A percentile compares a stretch with the other conserved stretches of the same genome.
These are phyloP conservation scores for Gadopsis marmoratus DNA, from an alignment of 2,797 vertebrate genomes.

Conservation along the genomic window DNA sequence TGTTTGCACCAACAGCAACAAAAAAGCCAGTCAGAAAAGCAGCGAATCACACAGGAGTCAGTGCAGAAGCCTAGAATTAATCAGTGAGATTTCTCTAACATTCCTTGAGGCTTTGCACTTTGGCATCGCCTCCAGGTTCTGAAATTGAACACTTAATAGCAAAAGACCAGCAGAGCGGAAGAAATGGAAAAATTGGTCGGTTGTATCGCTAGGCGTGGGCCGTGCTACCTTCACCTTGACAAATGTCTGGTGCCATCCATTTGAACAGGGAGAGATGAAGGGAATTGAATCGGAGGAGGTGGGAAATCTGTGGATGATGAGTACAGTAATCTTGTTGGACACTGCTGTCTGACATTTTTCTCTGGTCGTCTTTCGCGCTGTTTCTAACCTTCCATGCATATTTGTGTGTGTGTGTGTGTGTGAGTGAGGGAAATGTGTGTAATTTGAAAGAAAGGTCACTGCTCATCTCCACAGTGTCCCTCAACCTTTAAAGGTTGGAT, in stretches of 20 bases:
- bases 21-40: conserved; percentile 26
- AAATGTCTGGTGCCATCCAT: conserved; percentile 77
- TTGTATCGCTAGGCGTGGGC: conserved; percentile 68
- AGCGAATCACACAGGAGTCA: conserved; percentile 24
- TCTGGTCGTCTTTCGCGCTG: conserved; percentile 55
- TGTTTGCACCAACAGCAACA: conserved; percentile 23
- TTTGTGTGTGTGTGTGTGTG: conserved; percentile 42
- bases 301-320: conserved; percentile 79
- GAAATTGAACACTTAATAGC: conserved; percentile 74
- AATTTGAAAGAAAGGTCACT: conserved; percentile 83
- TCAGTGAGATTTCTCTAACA: conserved; percentile 66
- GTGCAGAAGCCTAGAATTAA: conserved; percentile 59
- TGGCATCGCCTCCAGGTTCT: conserved; percentile 64
- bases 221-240: conserved; percentile 78
- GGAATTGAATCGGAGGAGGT: conserved; percentile 73
- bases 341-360: conserved; percentile 78
- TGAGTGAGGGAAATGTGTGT: conserved; percentile 46
- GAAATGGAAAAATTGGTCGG: conserved; percentile 75
- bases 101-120: conserved; percentile 63
- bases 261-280: conserved; percentile 72
- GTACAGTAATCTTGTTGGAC: conserved; percentile 84
- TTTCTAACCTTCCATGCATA: conserved; percentile 51
- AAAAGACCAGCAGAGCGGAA: conserved; percentile 72
- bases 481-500: conserved; percentile 86
- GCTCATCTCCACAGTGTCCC: conserved; percentile 80